Conservation (phyloP, 2,113 vertebrate species). For the Rattus norvegicus region DNA sequence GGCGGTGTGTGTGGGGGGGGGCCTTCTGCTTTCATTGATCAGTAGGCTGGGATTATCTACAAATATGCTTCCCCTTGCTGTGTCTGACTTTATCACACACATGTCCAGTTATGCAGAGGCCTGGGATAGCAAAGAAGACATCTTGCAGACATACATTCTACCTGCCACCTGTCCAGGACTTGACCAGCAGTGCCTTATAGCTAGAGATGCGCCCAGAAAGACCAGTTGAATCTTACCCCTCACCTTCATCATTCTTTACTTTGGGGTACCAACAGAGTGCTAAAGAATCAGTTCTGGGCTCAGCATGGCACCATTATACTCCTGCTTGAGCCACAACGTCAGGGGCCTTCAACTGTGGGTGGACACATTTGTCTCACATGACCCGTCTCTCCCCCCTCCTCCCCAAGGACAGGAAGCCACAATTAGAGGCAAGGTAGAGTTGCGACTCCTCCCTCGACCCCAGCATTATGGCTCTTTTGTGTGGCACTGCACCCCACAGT, state of each 20-base stretch:
- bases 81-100: neutral
- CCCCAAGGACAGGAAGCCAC: neutral
- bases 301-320: neutral
- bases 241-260: neutral
- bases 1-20: too few species aligned
- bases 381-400: rapidly evolving
- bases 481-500: neutral
- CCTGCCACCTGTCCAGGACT: neutral
- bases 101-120: neutral
- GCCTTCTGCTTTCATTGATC: neutral
- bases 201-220: neutral
- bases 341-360: neutral
- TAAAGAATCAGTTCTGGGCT: neutral
- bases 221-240: neutral
- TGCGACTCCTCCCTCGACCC: neutral
- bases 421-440: neutral
- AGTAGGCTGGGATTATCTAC: neutral
- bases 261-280: neutral
- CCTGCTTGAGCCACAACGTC: neutral
- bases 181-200: neutral
- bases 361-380: neutral
- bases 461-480: neutral
- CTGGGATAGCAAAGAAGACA: neutral
- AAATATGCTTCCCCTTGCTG: neutral
- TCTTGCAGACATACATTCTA: neutral